Conservation (phyloP, 2,888 invertebrate genomes). For the Plagodis dolabraria region DNA sequence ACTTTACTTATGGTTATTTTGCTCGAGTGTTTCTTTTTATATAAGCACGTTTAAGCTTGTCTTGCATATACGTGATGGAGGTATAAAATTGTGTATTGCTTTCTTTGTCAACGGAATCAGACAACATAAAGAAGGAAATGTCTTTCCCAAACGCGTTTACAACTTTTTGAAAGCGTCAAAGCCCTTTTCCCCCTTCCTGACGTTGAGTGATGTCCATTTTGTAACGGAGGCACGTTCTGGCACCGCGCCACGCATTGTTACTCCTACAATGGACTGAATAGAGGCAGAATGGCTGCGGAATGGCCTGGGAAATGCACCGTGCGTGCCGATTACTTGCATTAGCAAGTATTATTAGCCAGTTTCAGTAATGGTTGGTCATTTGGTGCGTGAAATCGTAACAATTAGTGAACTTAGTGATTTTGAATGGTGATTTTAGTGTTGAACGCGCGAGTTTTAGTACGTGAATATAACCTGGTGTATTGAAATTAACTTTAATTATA, state of each 20-base stretch:
- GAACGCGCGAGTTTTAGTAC: not conserved
- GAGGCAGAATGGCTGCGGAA: conserved; percentile 27
- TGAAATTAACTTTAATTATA: not conserved
- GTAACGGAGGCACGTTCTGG: conserved; percentile 37
- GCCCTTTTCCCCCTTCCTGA: conserved; percentile 34
- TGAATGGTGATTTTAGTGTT: conserved; percentile 1
- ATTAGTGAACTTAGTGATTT: conserved; percentile 3
- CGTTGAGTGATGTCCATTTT: conserved; percentile 42
- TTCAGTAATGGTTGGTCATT: conserved; percentile 7
- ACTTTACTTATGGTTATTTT: no score
- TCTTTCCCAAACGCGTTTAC: conserved; percentile 31
- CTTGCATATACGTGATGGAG: no score
- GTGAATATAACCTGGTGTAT: not conserved
- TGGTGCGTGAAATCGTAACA: conserved; percentile 3
- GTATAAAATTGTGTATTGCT: not conserved
- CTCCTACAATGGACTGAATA: conserved; percentile 18
- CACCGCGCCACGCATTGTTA: conserved; percentile 37
- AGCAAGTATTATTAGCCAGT: conserved; percentile 14
- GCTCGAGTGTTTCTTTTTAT: no score
- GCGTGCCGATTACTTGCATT: conserved; percentile 27
- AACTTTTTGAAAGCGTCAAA: conserved; percentile 32
- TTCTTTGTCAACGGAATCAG: conserved; percentile 9
- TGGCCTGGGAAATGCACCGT: conserved; percentile 20
- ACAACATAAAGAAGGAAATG: conserved; percentile 28
- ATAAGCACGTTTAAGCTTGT: no score